A percentile compares a stretch with the other conserved stretches of the same genome.
Evolutionary conservation across 2,113 vertebrate genomes (phyloP).

Genomic region (Neofelis nebulosa): DNA sequence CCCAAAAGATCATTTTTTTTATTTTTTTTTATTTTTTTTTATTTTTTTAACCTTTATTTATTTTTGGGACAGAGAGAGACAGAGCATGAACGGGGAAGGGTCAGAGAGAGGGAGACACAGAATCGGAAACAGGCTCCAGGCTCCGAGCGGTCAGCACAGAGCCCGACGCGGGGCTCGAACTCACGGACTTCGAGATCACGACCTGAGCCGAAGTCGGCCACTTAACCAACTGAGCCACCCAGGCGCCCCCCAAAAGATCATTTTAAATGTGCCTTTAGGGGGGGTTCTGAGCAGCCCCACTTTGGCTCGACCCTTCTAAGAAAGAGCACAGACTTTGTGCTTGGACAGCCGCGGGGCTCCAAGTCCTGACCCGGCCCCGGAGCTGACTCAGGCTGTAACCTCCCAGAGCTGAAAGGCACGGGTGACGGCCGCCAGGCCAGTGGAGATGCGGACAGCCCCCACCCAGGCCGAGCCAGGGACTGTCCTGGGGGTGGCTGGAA

Average conservation of each 20-base stretch:
- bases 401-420: neutral
- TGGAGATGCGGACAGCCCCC: neutral
- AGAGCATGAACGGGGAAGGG: no score
- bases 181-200: fast-evolving
- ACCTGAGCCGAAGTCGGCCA: no score
- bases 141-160: no score
- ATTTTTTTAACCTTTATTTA: no score
- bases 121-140: no score
- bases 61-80: no score
- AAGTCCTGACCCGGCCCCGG: neutral
- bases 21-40: no score
- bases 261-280: neutral
- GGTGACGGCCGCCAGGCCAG: neutral
- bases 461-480: neutral
- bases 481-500: neutral
- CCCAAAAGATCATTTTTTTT: no score
- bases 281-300: neutral
- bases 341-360: neutral
- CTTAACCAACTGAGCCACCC: no score
- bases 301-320: neutral
- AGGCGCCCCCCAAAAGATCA: no score
- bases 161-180: no score
- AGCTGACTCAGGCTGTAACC: neutral
- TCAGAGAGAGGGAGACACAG: no score
- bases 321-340: neutral